Percentiles rank a stretch among this genome's conserved stretches.
These are phyloP conservation scores for Drosophila baimaii DNA, from an alignment of 1,140 invertebrate genomes.

Conservation along the genomic window DNA sequence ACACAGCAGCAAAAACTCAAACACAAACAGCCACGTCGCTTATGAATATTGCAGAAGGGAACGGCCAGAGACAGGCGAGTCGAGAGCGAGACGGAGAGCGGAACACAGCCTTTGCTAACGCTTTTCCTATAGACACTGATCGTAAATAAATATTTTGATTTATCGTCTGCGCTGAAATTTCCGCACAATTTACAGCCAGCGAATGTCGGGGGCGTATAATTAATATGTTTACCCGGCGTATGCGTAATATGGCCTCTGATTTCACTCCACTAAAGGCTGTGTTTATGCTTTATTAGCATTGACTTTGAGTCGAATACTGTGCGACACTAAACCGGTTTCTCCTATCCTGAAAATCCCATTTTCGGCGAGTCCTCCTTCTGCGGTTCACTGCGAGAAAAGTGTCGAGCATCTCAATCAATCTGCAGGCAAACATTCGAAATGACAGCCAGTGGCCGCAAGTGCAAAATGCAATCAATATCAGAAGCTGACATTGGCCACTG, in stretches of 20 bases:
- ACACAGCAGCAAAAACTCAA: conserved; percentile 30
- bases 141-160: conserved; percentile 67
- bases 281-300: neutral
- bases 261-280: neutral
- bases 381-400: conserved; percentile 12
- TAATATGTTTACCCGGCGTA: conserved; percentile 60
- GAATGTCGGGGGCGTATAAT: conserved; percentile 49
- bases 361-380: neutral
- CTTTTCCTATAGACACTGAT: conserved; percentile 57
- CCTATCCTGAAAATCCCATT: conserved; percentile 15
- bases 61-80: conserved; percentile 33
- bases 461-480: conserved; percentile 69
- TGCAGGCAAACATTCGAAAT: conserved; percentile 25
- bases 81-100: conserved; percentile 9
- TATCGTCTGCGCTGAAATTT: conserved; percentile 52
- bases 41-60: conserved; percentile 48
- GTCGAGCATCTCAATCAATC: conserved; percentile 38
- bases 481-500: conserved; percentile 36
- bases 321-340: conserved; percentile 16
- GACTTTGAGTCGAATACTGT: neutral
- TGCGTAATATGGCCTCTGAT: conserved; percentile 40
- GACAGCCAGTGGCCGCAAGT: conserved; percentile 42
- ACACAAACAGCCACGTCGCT: conserved; percentile 55
- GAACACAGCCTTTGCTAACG: conserved; percentile 37
- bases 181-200: conserved; percentile 51